Evolutionary conservation across 1,140 invertebrate species (phyloP), one percentile per base, ranked within the genome.

Genomic region (Cydia splendana): DNA sequence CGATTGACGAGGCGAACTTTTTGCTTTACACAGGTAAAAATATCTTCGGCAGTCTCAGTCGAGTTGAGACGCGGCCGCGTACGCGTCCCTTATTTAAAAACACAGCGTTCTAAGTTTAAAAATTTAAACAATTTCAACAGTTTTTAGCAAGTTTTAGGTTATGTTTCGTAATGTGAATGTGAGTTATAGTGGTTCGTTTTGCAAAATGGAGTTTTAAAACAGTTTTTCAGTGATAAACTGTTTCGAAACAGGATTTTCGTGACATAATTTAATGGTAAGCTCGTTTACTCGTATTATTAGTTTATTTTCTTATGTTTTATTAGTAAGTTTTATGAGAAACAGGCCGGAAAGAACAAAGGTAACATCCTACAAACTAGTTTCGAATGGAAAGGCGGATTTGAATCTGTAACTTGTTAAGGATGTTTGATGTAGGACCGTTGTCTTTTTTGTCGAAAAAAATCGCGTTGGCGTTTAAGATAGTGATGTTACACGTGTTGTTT

Each of bases 1-100:
- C 81, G 75, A 81, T 82, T 82, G 86, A 84, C 28, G 73, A 75
- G 69, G 74, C 73, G 45, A 76, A 85, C 83, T 91, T 91, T 87
- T 92, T 91, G 84, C 84, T 85, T 85, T 81, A 62, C 82, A 80
- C 91, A 92, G 91, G 91, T 91, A 92, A 91, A 92, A 91, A 91
- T 92, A 92, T 90, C 88, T 89, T 83, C 79, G 82, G 81, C 79
- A 76, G 82, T 82, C 82, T 74, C 88, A 91, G 88, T 90, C 82
- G 85, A 87, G 88, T 87, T 83, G 83, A 82, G 86, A 86, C 84
- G 90, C 85, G 83, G 74, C 65, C 73, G 57, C 81, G 80, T 67
- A 82, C 84, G 83, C 81, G 83, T 81, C 57, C 75, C 67, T 34
- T 5, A 45, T 71, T 38, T 38, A 38, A n/a, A 42, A 71, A 71